A percentile compares a stretch with the other conserved stretches of the same genome.
These are phyloP conservation scores for Camelus dromedarius DNA, from an alignment of 2,113 vertebrate genomes.

Conservation along the genomic window DNA sequence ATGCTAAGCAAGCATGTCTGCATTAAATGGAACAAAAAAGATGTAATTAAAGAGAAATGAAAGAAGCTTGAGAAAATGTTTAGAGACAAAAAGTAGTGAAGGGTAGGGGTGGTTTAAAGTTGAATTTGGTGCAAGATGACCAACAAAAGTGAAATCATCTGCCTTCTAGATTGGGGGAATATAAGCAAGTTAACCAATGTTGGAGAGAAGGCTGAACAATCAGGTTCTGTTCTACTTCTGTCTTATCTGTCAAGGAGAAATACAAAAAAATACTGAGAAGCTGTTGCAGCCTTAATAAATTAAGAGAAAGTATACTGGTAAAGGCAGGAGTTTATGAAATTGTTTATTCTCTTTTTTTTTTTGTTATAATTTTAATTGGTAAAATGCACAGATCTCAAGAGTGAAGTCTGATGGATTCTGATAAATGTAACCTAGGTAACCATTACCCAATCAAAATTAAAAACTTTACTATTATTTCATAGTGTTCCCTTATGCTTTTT, in stretches of 20 bases:
- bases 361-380: neutral
- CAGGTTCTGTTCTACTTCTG: neutral
- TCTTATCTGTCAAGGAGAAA: neutral
- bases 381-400: neutral
- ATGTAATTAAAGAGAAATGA: neutral
- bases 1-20: neutral
- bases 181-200: neutral
- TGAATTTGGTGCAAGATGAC: neutral
- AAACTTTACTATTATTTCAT: neutral
- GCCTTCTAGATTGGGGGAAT: neutral
- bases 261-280: neutral
- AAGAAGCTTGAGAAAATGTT: neutral
- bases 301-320: neutral
- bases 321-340: neutral
- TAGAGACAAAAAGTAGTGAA: neutral
- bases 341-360: neutral
- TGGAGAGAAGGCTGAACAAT: neutral
- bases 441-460: neutral
- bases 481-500: neutral
- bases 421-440: neutral
- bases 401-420: neutral
- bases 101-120: neutral
- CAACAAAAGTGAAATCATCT: neutral
- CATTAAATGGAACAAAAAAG: neutral
- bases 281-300: neutral